Evolutionary conservation across 2,888 invertebrate species (phyloP), one percentile per base, ranked within the genome.

Genomic region (Tridacna crocea): DNA sequence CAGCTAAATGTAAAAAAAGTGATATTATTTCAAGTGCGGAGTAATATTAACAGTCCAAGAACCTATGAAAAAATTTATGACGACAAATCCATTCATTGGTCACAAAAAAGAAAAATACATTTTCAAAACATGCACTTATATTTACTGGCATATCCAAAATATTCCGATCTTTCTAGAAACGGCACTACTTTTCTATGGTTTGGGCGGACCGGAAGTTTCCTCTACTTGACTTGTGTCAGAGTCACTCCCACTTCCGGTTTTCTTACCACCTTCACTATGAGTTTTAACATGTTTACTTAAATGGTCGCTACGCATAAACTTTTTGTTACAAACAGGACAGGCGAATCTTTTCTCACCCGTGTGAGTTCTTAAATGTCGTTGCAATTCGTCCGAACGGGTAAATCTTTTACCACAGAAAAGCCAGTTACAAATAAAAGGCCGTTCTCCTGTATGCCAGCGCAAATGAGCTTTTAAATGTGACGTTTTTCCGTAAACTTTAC

Each of bases 351-450:
- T 99, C 95, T 99, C 99, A 80, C 94, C 94, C 36, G 98, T 98
- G 95, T 99, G 99, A 89, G 98, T 99, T 93, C 99, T 96, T 92
- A 98, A 96, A 95, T 99, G 99, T 92, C 99, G 96, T 95, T 99
- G 99, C 91, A 99, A 96, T 95, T 99, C 99, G 95, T 99, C 99
- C 88, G 98, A 98, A 91, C 98, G 96, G 84, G 99, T 99, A 95
- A 99, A 99, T 88, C 98, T 96, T 95, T 99, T 99, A 87, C 98
- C 98, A 95, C 99, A 99, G 95, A 99, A 99, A 92, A 99, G 95
- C 99, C 99, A 99, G 95, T 98, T 98, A 96, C 99, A 99, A 84
- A 98, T 98, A 95, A 98, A 98, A 60, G 99, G 99, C 89, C 99
- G 96, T 95, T 99, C 99, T 82, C 98, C 98, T 61, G 98, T 98